phyloP scores from a whole-genome alignment of 2,113 vertebrate genomes.

The Vombatus ursinus region DNA sequence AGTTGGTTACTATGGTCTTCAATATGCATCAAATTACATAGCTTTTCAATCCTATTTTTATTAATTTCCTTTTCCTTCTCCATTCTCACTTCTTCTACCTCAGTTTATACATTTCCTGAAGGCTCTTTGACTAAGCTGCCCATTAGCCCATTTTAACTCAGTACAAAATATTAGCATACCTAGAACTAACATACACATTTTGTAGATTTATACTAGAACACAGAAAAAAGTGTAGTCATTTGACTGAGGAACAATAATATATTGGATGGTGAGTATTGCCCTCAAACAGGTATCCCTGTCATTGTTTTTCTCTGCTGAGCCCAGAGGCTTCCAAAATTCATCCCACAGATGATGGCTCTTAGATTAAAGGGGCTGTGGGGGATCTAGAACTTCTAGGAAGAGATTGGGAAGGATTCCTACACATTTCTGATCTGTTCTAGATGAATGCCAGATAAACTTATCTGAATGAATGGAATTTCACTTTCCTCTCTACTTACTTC shows the following conservation, averaged over 20 bases:
- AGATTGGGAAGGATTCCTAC: not conserved
- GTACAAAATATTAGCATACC: rapidly evolving
- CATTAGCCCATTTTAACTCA: not conserved
- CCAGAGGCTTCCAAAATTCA: not conserved
- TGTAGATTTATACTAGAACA: not conserved
- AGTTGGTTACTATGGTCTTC: not conserved
- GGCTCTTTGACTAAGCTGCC: not conserved
- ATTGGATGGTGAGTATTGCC: not conserved
- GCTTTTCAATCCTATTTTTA: not conserved
- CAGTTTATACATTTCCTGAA: not conserved
- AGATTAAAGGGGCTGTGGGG: not conserved
- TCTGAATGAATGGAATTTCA: slow-evolving; percentile 19
- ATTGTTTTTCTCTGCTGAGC: not conserved
- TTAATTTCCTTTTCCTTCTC: not conserved
- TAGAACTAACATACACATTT: rapidly evolving
- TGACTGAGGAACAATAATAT: no score
- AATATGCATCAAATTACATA: not conserved
- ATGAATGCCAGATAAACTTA: slow-evolving; percentile 40
- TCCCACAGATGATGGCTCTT: no score
- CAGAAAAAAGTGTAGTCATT: not conserved
- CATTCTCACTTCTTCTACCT: not conserved
- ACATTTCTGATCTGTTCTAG: not conserved
- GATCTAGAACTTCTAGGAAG: not conserved
- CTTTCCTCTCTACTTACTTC: slow-evolving; percentile 35
- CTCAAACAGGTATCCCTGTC: not conserved